A percentile compares a stretch with the other conserved stretches of the same genome.
These are phyloP conservation scores for Philypnodon macrostomus DNA, from an alignment of 2,797 vertebrate genomes.

Conservation along the genomic window DNA sequence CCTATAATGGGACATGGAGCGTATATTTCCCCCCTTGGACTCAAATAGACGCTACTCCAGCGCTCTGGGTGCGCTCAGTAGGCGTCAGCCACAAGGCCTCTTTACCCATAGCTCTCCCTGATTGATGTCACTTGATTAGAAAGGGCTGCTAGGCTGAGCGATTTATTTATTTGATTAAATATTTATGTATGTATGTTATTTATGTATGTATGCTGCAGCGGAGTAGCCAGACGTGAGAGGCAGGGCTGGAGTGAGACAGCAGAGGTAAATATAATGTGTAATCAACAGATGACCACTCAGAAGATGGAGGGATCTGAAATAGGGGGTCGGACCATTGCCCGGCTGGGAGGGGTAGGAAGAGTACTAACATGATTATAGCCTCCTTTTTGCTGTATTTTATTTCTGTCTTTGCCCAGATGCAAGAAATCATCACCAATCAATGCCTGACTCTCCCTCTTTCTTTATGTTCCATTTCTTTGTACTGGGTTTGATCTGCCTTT, in stretches of 20 bases:
- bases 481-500: slow-evolving; percentile 23
- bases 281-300: slow-evolving; percentile 86
- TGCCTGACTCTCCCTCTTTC: slow-evolving; percentile 47
- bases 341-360: slow-evolving; percentile 26
- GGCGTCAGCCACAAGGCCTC: slow-evolving; percentile 69
- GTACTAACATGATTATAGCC: slow-evolving; percentile 83
- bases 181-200: slow-evolving; percentile 74
- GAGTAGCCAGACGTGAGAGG: slow-evolving; percentile 49
- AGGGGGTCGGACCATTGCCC: slow-evolving; percentile 51
- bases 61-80: slow-evolving; percentile 61
- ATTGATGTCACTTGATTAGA: slow-evolving; percentile 90
- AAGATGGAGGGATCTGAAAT: slow-evolving; percentile 68
- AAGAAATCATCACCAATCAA: slow-evolving; percentile 72
- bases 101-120: slow-evolving; percentile 76
- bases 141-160: slow-evolving; percentile 75
- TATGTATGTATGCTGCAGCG: slow-evolving; percentile 62
- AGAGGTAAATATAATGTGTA: slow-evolving; percentile 90
- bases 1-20: slow-evolving; percentile 99
- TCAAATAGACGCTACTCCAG: slow-evolving; percentile 75
- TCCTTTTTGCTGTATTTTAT: slow-evolving; percentile 75
- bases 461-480: slow-evolving; percentile 39
- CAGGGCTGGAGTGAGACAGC: slow-evolving; percentile 60
- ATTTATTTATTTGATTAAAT: slow-evolving; percentile 83
- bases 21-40: slow-evolving; percentile 89
- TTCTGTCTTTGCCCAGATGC: slow-evolving; percentile 64